Evolutionary conservation across 2,888 invertebrate genomes (phyloP).

Genomic region (Zaprionus bogoriensis): DNA sequence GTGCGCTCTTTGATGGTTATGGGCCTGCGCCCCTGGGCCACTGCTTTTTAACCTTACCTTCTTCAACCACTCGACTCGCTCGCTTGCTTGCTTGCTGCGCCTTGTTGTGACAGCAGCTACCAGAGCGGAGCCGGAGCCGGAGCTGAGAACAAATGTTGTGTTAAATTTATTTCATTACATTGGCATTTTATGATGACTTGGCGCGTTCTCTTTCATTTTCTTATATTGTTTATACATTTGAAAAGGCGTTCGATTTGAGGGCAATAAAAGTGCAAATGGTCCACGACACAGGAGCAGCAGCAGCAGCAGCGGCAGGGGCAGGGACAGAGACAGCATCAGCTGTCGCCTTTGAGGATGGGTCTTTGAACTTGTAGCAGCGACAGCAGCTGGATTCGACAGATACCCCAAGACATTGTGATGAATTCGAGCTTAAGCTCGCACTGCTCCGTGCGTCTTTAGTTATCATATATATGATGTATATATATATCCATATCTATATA

Average conservation of each 20-base stretch:
- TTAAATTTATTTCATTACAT: conserved; percentile 71
- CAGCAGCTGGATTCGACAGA: conserved; percentile 45
- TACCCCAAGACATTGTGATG: conserved; percentile 21
- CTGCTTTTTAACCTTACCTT: not conserved
- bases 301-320: conserved; percentile 7
- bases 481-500: not conserved
- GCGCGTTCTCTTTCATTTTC: conserved; percentile 47
- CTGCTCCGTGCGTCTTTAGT: not conserved
- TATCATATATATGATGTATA: not conserved
- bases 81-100: not conserved
- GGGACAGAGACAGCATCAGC: conserved; percentile 36
- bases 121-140: conserved; percentile 1
- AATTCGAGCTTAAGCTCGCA: not conserved
- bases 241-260: conserved; percentile 59
- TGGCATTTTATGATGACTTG: conserved; percentile 69
- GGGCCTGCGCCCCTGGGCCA: conserved; percentile 24
- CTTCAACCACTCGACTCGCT: not conserved
- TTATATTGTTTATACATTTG: conserved; percentile 49
- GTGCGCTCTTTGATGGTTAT: conserved; percentile 66
- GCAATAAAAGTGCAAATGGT: conserved; percentile 69
- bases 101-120: conserved; percentile 54
- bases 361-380: conserved; percentile 46
- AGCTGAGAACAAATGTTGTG: conserved; percentile 63
- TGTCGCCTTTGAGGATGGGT: conserved; percentile 48
- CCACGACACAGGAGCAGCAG: conserved; percentile 43